A percentile compares a stretch with the other conserved stretches of the same genome.
Evolutionary conservation across 2,113 vertebrate genomes (phyloP).

Genomic region (Geococcyx californianus): DNA sequence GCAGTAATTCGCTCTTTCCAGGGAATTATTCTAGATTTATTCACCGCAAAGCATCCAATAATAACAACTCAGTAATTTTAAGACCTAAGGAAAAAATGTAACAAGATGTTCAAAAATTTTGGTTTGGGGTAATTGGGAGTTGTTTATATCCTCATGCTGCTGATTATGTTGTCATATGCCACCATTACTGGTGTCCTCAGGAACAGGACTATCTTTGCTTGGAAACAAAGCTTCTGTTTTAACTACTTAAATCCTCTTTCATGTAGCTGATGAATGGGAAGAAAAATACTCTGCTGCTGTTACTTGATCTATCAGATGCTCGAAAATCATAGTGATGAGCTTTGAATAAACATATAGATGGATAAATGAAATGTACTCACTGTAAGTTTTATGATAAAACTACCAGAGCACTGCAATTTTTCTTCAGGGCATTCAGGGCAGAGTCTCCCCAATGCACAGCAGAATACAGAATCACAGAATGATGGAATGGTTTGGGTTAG

Average conservation of each 20-base stretch:
- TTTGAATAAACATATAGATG: background rate
- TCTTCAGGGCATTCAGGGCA: background rate
- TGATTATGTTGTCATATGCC: constrained; percentile 40
- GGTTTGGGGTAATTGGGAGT: constrained; percentile 63
- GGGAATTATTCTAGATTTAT: constrained; percentile 70
- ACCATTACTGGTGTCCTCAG: constrained; percentile 3
- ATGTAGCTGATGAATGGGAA: background rate
- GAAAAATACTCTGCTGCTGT: background rate
- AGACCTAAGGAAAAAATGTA: constrained; percentile 63
- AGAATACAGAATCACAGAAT: background rate
- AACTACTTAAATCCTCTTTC: constrained; percentile 45
- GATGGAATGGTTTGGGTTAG: too few relatives aligned
- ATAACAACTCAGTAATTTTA: constrained; percentile 71
- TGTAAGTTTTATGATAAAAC: background rate
- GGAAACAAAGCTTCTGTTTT: constrained; percentile 42
- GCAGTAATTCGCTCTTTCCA: constrained; percentile 66
- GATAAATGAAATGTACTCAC: background rate
- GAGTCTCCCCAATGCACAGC: background rate
- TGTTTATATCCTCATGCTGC: constrained; percentile 55
- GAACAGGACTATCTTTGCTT: constrained; percentile 22
- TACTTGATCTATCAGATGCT: background rate
- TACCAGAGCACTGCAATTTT: background rate
- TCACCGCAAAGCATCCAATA: constrained; percentile 70
- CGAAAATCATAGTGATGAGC: background rate
- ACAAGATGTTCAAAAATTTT: constrained; percentile 67